Conservation (phyloP, 37 sponge, comb jelly and placozoan genomes). For the Amphimedon queenslandica region DNA sequence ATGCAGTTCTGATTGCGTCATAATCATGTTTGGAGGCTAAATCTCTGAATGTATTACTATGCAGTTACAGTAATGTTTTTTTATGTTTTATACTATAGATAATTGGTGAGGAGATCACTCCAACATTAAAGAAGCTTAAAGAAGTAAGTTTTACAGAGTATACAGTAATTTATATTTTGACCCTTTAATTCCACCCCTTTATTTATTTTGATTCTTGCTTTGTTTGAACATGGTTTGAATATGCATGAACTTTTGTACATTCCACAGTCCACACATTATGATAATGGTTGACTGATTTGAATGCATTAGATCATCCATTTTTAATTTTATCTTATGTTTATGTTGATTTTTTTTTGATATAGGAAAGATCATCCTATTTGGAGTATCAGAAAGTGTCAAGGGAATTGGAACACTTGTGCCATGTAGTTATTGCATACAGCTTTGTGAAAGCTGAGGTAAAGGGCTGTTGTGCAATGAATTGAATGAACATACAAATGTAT, state of each 20-base stretch:
- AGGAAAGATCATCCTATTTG: conserved; percentile 94
- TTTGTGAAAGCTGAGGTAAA: conserved; percentile 80
- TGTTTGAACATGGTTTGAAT: no score
- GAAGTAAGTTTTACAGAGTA: conserved; percentile 64
- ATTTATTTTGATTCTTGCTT: no score
- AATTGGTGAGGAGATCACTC: conserved; percentile 89
- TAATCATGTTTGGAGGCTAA: no score
- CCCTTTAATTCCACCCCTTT: no score
- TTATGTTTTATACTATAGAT: conserved; percentile 38
- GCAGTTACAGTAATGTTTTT: background rate
- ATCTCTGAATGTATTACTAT: no score
- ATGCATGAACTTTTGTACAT: no score
- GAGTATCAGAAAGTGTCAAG: conserved; percentile 89
- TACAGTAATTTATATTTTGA: no score
- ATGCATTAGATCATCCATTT: no score
- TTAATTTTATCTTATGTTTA: no score
- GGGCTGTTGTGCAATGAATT: background rate
- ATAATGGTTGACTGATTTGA: no score
- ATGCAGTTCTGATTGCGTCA: no score
- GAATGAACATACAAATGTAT: background rate
- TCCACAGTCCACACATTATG: no score
- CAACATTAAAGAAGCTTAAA: conserved; percentile 75
- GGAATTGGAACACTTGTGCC: conserved; percentile 85
- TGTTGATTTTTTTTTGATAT: background rate
- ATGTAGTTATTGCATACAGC: conserved; percentile 77